A percentile compares a stretch with the other conserved stretches of the same genome.
Conservation (phyloP, 1,140 invertebrate genomes). For the Colletes latitarsis region DNA sequence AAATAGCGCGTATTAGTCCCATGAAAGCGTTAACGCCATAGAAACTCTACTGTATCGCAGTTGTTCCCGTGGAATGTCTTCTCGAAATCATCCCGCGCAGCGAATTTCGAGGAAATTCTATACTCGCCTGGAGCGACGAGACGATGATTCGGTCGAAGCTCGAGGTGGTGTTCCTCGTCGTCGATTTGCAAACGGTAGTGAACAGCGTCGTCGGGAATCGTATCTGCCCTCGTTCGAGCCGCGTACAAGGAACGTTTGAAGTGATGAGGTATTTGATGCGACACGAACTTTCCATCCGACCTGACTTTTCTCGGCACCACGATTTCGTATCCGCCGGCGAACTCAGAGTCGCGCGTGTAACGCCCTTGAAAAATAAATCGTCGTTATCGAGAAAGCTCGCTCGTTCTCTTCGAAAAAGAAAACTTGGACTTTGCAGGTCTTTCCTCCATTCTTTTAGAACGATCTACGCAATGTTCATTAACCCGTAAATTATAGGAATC, state of each 20-base stretch:
- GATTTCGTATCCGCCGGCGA: constrained; percentile 67
- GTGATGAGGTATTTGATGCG: constrained; percentile 73
- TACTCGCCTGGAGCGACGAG: constrained; percentile 57
- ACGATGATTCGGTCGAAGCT: constrained; percentile 75
- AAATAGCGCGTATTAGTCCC: too few relatives aligned
- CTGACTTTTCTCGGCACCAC: constrained; percentile 73
- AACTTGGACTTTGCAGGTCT: too few relatives aligned
- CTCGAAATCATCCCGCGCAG: neutral
- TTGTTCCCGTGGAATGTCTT: too few relatives aligned
- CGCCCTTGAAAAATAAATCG: constrained; percentile 46
- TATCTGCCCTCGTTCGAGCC: constrained; percentile 42
- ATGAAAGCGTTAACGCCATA: too few relatives aligned
- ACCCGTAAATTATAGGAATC: too few relatives aligned
- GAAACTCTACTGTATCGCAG: too few relatives aligned
- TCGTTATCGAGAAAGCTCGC: too few relatives aligned
- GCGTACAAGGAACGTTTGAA: constrained; percentile 59
- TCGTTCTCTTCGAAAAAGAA: too few relatives aligned
- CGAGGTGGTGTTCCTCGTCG: constrained; percentile 73
- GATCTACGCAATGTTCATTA: too few relatives aligned
- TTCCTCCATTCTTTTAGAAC: too few relatives aligned
- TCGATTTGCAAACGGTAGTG: constrained; percentile 77
- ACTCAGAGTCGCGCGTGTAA: constrained; percentile 47
- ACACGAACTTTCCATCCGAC: constrained; percentile 72
- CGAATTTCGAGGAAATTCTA: neutral
- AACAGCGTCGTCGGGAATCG: constrained; percentile 56